phyloP scores from a whole-genome alignment of 2,888 invertebrate species.

The Napeogenes inachia region DNA sequence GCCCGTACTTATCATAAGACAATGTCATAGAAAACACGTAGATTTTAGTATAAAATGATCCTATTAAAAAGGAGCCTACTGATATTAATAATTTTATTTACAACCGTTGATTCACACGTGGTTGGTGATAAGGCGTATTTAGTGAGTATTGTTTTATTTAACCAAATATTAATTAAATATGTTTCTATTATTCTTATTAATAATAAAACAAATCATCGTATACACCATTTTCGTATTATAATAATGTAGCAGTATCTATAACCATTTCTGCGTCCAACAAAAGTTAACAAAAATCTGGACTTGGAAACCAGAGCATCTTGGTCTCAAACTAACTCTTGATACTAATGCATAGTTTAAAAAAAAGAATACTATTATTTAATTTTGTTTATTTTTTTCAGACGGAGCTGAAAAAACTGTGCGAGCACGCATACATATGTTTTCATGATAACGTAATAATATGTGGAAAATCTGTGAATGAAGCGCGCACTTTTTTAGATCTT shows the following conservation, averaged over 20 bases:
- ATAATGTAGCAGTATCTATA: too few relatives aligned
- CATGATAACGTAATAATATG: constrained; percentile 63
- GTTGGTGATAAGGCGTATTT: constrained; percentile 49
- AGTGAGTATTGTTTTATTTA: constrained; percentile 41
- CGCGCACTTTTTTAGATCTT: constrained; percentile 62
- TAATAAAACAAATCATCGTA: too few relatives aligned
- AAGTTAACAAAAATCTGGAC: too few relatives aligned
- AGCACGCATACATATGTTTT: constrained; percentile 61
- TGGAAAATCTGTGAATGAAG: constrained; percentile 65
- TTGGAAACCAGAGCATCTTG: too few relatives aligned
- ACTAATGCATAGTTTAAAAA: too few relatives aligned
- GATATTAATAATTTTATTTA: constrained; percentile 28
- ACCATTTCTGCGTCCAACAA: too few relatives aligned
- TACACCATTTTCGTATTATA: too few relatives aligned
- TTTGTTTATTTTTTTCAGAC: constrained; percentile 36
- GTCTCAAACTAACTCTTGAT: too few relatives aligned
- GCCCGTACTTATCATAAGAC: constrained; percentile 1
- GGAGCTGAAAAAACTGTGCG: constrained; percentile 60
- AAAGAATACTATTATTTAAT: not conserved
- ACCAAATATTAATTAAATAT: not conserved
- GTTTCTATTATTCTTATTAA: too few relatives aligned
- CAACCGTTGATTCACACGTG: constrained; percentile 44
- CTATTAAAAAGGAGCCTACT: not conserved
- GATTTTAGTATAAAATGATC: not conserved
- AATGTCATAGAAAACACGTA: not conserved